phyloP scores from a whole-genome alignment of 2,888 invertebrate genomes.

The Sinhomidia bicolor region DNA sequence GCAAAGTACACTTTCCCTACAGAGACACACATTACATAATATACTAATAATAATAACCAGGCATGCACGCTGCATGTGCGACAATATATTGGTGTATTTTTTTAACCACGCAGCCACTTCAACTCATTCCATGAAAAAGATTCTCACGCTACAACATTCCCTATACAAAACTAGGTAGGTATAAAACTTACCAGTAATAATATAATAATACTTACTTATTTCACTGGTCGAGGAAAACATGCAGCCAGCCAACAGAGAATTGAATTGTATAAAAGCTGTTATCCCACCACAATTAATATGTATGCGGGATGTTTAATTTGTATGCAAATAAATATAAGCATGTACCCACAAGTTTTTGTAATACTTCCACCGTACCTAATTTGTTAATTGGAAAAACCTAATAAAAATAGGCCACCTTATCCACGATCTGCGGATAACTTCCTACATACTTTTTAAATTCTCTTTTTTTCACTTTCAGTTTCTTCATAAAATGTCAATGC shows the following conservation, averaged over 20 bases:
- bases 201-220: too few relatives aligned
- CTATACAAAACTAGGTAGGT: too few relatives aligned
- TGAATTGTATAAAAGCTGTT: too few relatives aligned
- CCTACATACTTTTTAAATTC: neutral
- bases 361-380: neutral
- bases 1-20: too few relatives aligned
- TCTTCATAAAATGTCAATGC: neutral
- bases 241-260: too few relatives aligned
- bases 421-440: neutral
- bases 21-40: too few relatives aligned
- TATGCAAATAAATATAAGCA: neutral
- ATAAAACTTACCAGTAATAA: too few relatives aligned
- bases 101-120: constrained; percentile 7
- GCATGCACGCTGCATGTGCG: constrained; percentile 9
- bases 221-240: constrained; percentile 40
- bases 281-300: too few relatives aligned
- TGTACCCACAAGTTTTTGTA: neutral
- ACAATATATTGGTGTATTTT: constrained; percentile 46
- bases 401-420: constrained; percentile 31
- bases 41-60: neutral
- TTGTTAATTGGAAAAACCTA: constrained; percentile 5
- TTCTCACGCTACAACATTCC: constrained; percentile 67
- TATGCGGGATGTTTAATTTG: too few relatives aligned
- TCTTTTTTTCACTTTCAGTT: constrained; percentile 27
- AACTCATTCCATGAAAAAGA: constrained; percentile 37